Conservation (phyloP, 2,888 invertebrate genomes). For the Drosophila bunnanda region DNA sequence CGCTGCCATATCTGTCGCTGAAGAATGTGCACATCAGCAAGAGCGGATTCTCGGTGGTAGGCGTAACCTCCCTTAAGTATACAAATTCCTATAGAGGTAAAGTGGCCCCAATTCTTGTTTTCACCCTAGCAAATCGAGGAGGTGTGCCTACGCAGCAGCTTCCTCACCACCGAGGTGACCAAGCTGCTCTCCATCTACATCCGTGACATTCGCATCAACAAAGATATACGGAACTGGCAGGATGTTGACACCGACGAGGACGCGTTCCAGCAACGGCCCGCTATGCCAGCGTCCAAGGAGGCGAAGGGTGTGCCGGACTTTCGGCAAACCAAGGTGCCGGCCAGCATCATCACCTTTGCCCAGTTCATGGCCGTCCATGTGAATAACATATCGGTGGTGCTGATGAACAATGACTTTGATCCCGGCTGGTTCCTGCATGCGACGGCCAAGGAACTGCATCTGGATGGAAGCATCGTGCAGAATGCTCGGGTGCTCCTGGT, state of each 20-base stretch:
- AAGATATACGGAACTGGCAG: conserved; percentile 87
- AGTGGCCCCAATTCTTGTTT: background rate
- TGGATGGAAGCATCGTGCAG: conserved; percentile 89
- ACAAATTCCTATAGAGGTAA: background rate
- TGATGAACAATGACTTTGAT: conserved; percentile 87
- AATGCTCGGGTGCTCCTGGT: conserved; percentile 89
- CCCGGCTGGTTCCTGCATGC: conserved; percentile 90
- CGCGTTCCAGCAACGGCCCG: conserved; percentile 68
- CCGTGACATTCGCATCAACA: conserved; percentile 91
- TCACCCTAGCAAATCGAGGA: conserved; percentile 91
- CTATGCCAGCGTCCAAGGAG: conserved; percentile 26
- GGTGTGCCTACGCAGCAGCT: conserved; percentile 93
- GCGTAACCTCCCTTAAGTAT: conserved; percentile 70
- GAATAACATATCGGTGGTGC: conserved; percentile 89
- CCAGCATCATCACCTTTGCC: conserved; percentile 92
- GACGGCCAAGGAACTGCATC: conserved; percentile 88
- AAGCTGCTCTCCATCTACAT: conserved; percentile 93
- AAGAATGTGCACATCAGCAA: conserved; percentile 92
- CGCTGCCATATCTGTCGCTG: conserved; percentile 90
- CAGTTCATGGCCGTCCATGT: conserved; percentile 96
- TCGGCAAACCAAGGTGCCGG: conserved; percentile 90
- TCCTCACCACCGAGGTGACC: conserved; percentile 94
- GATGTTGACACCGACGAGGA: conserved; percentile 76
- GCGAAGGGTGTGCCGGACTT: conserved; percentile 87
- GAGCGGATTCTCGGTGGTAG: conserved; percentile 91